Evolutionary conservation across 2,113 vertebrate genomes (phyloP).

Genomic region (Callopanchax toddi): DNA sequence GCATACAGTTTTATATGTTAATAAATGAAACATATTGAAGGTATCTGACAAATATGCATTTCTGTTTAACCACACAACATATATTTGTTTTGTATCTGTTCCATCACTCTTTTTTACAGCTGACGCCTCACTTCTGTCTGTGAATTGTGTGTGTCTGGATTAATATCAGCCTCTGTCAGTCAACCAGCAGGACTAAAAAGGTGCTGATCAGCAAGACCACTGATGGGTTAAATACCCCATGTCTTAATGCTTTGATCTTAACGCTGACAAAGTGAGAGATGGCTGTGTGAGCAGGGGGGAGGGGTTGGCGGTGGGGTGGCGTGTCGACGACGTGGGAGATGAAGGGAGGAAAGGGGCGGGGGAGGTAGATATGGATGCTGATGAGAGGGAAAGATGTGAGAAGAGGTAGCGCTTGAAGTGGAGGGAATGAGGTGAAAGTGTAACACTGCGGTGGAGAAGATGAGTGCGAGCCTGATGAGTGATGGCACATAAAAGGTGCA

Average conservation of each 20-base stretch:
- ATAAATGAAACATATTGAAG: neutral
- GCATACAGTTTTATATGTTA: neutral
- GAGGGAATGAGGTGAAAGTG: conserved; percentile 25
- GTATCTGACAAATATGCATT: neutral
- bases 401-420: conserved; percentile 11
- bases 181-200: conserved; percentile 43
- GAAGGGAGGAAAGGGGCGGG: conserved; percentile 26
- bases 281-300: neutral
- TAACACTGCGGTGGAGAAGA: conserved; percentile 50
- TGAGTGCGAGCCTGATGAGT: conserved; percentile 16
- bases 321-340: conserved; percentile 45
- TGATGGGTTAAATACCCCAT: conserved; percentile 64
- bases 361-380: conserved; percentile 30
- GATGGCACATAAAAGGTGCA: conserved; percentile 17
- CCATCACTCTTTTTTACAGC: conserved; percentile 5
- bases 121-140: neutral
- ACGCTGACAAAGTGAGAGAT: conserved; percentile 50
- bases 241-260: conserved; percentile 66
- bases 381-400: conserved; percentile 29
- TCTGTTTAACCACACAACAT: neutral
- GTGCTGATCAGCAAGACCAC: conserved; percentile 53
- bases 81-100: conserved; percentile 2
- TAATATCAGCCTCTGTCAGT: conserved; percentile 20
- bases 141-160: conserved; percentile 15
- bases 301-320: conserved; percentile 1